A percentile compares a stretch with the other conserved stretches of the same genome.
These are phyloP conservation scores for Drosophila subobscura DNA, from an alignment of 1,140 invertebrate species.

Conservation along the genomic window DNA sequence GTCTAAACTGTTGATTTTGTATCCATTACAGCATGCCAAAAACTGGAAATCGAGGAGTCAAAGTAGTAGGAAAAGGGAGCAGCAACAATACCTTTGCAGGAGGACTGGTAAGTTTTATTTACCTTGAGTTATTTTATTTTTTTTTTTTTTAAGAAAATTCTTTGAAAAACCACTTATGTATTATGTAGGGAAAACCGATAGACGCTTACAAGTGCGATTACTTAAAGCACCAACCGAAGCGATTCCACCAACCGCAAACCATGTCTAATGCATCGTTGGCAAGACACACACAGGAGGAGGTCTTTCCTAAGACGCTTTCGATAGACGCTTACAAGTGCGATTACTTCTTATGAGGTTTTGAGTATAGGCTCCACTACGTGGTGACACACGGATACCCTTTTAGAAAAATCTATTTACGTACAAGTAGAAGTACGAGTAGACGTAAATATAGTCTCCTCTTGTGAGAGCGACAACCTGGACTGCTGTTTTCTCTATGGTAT, in stretches of 20 bases:
- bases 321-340: no score
- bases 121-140: no score
- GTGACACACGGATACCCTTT: no score
- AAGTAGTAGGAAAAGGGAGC: constrained; percentile 33
- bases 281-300: not conserved
- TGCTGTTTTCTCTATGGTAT: constrained; percentile 28
- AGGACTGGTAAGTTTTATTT: constrained; percentile 53
- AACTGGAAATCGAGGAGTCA: constrained; percentile 41
- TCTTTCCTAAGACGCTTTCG: constrained; percentile 32
- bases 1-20: constrained; percentile 14
- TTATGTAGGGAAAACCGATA: no score
- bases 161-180: constrained; percentile 1
- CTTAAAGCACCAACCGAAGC: no score
- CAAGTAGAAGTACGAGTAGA: not conserved
- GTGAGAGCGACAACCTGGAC: constrained; percentile 2
- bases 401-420: not conserved
- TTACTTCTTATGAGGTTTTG: constrained; percentile 1
- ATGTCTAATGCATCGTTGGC: not conserved
- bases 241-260: constrained; percentile 26
- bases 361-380: not conserved
- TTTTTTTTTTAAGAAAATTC: not conserved
- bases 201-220: no score
- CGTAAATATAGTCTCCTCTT: constrained; percentile 2
- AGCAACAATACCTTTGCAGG: constrained; percentile 17
- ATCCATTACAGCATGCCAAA: constrained; percentile 58